Percentiles rank a stretch among this genome's conserved stretches.
phyloP scores from a whole-genome alignment of 2,113 vertebrate species.

The Rhabdomys dilectus region DNA sequence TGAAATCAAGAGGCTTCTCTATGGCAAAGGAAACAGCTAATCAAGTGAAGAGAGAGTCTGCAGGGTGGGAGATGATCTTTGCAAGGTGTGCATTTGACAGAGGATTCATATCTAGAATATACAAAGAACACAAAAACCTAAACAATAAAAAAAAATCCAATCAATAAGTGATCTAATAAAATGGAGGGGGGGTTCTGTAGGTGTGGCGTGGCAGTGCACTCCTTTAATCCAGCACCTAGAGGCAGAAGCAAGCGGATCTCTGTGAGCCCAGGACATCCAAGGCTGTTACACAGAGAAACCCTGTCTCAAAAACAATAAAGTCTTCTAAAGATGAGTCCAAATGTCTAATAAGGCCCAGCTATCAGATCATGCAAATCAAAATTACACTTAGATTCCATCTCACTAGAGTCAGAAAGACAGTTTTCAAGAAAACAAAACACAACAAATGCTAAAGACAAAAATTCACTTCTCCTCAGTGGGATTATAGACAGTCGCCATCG shows the following conservation, averaged over 20 bases:
- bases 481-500: background rate
- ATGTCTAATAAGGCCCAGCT: background rate
- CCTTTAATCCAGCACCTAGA: too few species aligned
- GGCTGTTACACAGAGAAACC: too few species aligned
- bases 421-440: background rate
- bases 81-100: background rate
- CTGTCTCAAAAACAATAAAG: background rate
- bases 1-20: background rate
- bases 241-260: too few species aligned
- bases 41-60: background rate
- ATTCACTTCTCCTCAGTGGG: background rate
- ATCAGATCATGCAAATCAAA: background rate
- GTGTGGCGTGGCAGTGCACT: too few species aligned
- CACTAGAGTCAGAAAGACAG: background rate
- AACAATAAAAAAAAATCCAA: background rate
- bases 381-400: background rate
- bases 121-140: background rate
- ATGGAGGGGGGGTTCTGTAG: background rate
- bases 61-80: background rate
- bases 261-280: background rate
- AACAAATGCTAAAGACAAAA: background rate
- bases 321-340: background rate
- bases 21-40: background rate
- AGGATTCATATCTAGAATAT: background rate
- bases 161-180: background rate